Base-by-base conservation (phyloP, 37 sponge, comb jelly and placozoan genomes). In the Cliona cf. orientalis region DNA sequence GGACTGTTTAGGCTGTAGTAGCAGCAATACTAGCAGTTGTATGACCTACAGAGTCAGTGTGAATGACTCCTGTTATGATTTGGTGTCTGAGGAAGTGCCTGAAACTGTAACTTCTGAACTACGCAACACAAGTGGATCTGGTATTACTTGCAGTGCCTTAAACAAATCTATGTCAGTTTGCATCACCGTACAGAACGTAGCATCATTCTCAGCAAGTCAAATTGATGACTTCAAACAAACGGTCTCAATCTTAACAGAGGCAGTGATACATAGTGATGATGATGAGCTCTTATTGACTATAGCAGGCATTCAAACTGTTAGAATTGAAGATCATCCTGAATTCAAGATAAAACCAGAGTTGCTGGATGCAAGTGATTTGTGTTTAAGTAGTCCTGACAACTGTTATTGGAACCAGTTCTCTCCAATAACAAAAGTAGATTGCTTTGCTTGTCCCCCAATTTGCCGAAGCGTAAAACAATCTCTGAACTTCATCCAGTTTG, bases 331-430 rank as follows among this genome's bases (percentile, higher is more conserved):
- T 19, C 9, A 49, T 49, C 9, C 53, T 14, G 53, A 49, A 14
- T 49, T 14, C 9, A 49, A 19, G 53, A 19, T 9, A 14, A 14
- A 49, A 9, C 53, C 53, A 49, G 53, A 49, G 9, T 9, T 49
- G 53, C 9, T 49, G 14, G 14, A 9, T 49, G 53, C 53, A 49
- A 49, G 14, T 19, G 53, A 14, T 14, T 19, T 49, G 9, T 49
- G 53, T 14, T 14, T 49, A 19, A 49, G 14, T 49, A 49, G 53
- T 49, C 14, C 28, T 21, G 26, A 46, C 5, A 25, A 25, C 2
- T 78, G 78, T 26, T 26, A 64, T 35, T 78, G 78, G 78, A 78
- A 78, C 46, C 78, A 60, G 63, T 38, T 31, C 21, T 78, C 78
- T 0, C 5, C 34, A 2, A 29, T 78, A 6, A 78, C 78, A 12